Percentiles rank a stretch among this genome's conserved stretches.
Conservation (phyloP, 2,113 vertebrate genomes). For the Thalassoma bifasciatum region DNA sequence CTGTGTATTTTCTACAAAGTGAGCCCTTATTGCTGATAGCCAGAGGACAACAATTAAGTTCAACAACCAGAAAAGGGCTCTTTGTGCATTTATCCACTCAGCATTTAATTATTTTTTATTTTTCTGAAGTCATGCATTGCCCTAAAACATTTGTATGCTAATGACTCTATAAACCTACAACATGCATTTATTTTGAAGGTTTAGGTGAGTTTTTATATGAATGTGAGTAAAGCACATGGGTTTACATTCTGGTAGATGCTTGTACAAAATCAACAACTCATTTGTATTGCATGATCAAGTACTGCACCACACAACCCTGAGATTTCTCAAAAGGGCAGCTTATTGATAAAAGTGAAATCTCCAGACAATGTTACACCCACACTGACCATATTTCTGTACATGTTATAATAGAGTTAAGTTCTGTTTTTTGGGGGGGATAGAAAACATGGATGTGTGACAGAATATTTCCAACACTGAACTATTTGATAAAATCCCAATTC, state of each 20-base stretch:
- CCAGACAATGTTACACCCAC: not conserved
- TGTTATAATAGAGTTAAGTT: not conserved
- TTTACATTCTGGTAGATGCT: not conserved
- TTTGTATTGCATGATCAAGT: not conserved
- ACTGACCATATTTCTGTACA: not conserved
- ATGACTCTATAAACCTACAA: slow-evolving; percentile 37
- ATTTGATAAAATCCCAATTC: slow-evolving; percentile 10
- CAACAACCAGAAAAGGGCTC: slow-evolving; percentile 59
- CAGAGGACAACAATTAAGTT: slow-evolving; percentile 66
- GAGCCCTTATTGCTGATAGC: slow-evolving; percentile 50
- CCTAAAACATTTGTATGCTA: slow-evolving; percentile 44
- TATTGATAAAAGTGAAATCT: not conserved
- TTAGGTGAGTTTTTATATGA: slow-evolving; percentile 9
- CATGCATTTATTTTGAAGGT: slow-evolving; percentile 8
- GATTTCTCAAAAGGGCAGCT: not conserved
- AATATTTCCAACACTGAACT: slow-evolving; percentile 29
- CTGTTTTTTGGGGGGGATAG: not conserved
- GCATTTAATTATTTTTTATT: slow-evolving; percentile 66
- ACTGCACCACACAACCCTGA: not conserved
- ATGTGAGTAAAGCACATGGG: not conserved
- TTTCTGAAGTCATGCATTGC: slow-evolving; percentile 46
- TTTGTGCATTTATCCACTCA: slow-evolving; percentile 54
- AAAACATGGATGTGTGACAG: not conserved
- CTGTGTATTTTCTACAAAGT: slow-evolving; percentile 47
- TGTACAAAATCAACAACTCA: not conserved